Base-by-base conservation (phyloP, 2,113 vertebrate genomes). In the Ptilonorhynchus violaceus region DNA sequence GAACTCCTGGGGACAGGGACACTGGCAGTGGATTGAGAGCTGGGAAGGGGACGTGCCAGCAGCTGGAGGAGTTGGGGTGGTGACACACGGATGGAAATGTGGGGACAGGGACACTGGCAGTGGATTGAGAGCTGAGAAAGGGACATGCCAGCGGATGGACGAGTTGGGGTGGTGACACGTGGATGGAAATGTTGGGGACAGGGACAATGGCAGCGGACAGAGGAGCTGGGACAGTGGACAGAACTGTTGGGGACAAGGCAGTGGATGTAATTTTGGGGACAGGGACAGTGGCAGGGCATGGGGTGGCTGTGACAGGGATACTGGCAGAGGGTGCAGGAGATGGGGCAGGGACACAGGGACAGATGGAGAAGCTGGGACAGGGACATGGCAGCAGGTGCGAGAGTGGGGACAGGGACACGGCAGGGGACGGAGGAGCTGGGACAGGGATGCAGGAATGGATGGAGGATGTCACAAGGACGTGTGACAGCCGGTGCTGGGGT, bases 281-380 rank as follows among this genome's bases (percentile, higher is more conserved):
- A 39, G 37, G 37, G 37, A 39, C 37, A 39, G 37, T 39, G 37
- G 37, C 37, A 39, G 37, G 37, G 37, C 37, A 39, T 39, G 37
- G 37, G 10, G 37, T 39, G 10, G 37, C 37, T 39, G 37, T 39
- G 37, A 39, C 37, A 39, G 37, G 37, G 37, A 39, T 39, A 39
- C 37, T 39, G 37, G 37, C 37, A 39, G 37, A 39, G 37, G 37
- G 14, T 22, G 14, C 21, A 10, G 33, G n/a, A 58, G 15, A 2
- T 67, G 73, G 42, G 35, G 11, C 12, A 14, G 47, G 73, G 47
- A 50, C 5, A 21, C 4, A 0, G 30, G 2, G 15, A 9, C 0
- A 14, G 30, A 3, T 30, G 22, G 58, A 60, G 15, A 8, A 23
- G 2, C 0, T 52, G 52, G 69, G 22, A 41, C 16, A 25, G 35